These are phyloP conservation scores for Zaprionus capensis DNA, from an alignment of 1,140 invertebrate genomes.

Conservation along the genomic window DNA sequence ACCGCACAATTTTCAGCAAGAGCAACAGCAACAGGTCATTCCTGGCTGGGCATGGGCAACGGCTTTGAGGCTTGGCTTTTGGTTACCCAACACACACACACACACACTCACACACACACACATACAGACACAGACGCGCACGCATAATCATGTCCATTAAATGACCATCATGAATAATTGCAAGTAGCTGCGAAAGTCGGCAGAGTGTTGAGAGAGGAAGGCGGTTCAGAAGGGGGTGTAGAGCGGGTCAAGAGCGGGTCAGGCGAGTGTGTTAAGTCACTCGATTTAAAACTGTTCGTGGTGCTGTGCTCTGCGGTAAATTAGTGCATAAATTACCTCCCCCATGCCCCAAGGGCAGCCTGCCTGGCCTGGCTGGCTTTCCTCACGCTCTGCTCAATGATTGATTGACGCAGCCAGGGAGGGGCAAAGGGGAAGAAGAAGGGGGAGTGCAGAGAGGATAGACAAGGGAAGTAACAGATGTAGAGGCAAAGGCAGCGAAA, in stretches of 20 bases:
- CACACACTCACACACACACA: slow-evolving; percentile 2
- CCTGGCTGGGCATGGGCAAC: neutral
- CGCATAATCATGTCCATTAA: slow-evolving; percentile 34
- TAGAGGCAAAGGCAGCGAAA: no score
- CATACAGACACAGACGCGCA: neutral
- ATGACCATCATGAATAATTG: slow-evolving; percentile 24
- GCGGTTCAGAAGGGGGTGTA: neutral
- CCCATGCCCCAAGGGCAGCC: neutral
- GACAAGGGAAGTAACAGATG: no score
- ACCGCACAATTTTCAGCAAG: slow-evolving; percentile 46
- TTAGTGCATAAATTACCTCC: slow-evolving; percentile 28
- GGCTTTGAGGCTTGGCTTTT: slow-evolving; percentile 3
- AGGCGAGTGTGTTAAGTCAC: slow-evolving; percentile 26
- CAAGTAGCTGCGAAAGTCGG: slow-evolving; percentile 35
- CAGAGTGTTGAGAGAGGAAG: neutral
- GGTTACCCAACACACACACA: slow-evolving; percentile 7
- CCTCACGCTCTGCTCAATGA: neutral
- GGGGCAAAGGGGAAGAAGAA: no score
- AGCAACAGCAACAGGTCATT: slow-evolving; percentile 30
- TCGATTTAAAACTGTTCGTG: slow-evolving; percentile 23
- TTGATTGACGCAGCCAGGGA: slow-evolving; percentile 22
- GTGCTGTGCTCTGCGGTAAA: neutral
- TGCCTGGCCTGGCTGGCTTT: slow-evolving; percentile 15
- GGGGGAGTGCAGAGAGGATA: no score
- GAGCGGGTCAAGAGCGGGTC: no score